Percentiles rank a stretch among this genome's conserved stretches.
phyloP scores from a whole-genome alignment of 23 tunicate species.

The Styela plicata region DNA sequence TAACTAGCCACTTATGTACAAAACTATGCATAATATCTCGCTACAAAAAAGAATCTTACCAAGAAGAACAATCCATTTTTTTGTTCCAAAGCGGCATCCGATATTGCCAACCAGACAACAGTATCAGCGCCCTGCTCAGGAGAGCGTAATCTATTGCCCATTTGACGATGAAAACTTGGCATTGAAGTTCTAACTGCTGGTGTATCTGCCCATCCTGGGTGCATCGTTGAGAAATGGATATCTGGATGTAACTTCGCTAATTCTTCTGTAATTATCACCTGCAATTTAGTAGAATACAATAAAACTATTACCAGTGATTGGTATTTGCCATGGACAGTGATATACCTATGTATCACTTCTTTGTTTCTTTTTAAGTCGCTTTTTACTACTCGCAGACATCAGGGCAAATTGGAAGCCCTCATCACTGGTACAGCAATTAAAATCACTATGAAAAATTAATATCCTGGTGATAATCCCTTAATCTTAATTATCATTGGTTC shows the following conservation, averaged over 20 bases:
- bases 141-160: slow-evolving; percentile 63
- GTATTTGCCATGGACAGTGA: too few relatives aligned
- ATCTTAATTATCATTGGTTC: too few relatives aligned
- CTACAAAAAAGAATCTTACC: slow-evolving; percentile 28
- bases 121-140: slow-evolving; percentile 79
- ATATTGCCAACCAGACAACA: slow-evolving; percentile 64
- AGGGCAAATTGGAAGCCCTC: too few relatives aligned
- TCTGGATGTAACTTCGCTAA: slow-evolving; percentile 72
- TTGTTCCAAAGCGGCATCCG: slow-evolving; percentile 50
- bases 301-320: too few relatives aligned
- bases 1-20: too few relatives aligned
- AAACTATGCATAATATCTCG: slow-evolving; percentile 28
- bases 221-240: slow-evolving; percentile 79
- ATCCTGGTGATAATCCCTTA: too few relatives aligned
- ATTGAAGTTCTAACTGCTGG: slow-evolving; percentile 84
- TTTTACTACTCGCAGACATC: too few relatives aligned
- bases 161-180: slow-evolving; percentile 70
- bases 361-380: too few relatives aligned
- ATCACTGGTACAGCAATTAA: too few relatives aligned
- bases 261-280: slow-evolving; percentile 88
- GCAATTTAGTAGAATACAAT: too few relatives aligned
- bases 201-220: slow-evolving; percentile 99
- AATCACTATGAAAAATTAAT: too few relatives aligned
- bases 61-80: slow-evolving; percentile 53
- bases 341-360: too few relatives aligned